phyloP scores from a whole-genome alignment of 2,113 vertebrate species.

The Rhinopomastus cyanomelas region DNA sequence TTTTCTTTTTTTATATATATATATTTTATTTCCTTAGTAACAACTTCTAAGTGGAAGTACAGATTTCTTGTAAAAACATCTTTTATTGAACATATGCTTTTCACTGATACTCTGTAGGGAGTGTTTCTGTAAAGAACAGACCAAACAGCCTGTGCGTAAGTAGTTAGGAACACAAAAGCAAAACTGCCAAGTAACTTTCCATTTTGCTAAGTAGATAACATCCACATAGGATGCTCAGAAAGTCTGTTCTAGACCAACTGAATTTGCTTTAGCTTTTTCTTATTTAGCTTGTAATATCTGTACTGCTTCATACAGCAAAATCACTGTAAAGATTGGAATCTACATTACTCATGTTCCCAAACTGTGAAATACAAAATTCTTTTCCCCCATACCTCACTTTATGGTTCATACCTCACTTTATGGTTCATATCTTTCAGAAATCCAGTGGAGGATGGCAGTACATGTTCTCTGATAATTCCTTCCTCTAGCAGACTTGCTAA shows the following conservation, averaged over 20 bases:
- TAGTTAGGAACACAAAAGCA: not conserved
- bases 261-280: not conserved
- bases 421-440: not conserved
- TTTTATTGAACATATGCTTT: slow-evolving; percentile 50
- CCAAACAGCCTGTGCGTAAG: not conserved
- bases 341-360: not conserved
- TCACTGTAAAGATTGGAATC: not conserved
- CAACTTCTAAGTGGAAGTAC: slow-evolving; percentile 19
- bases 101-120: slow-evolving; percentile 45
- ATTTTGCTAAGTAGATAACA: slow-evolving; percentile 17
- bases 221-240: not conserved
- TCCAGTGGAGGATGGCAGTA: not conserved
- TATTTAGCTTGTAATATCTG: not conserved
- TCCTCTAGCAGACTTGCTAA: not conserved
- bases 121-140: not conserved
- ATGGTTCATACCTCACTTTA: not conserved
- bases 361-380: not conserved
- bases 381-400: not conserved
- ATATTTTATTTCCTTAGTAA: not conserved
- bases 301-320: not conserved
- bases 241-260: not conserved
- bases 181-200: not conserved
- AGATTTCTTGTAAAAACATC: slow-evolving; percentile 12
- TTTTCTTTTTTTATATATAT: not conserved
- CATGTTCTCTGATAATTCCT: not conserved